Conservation (phyloP, 2,113 vertebrate genomes). For the Forbesichthys agassizii region DNA sequence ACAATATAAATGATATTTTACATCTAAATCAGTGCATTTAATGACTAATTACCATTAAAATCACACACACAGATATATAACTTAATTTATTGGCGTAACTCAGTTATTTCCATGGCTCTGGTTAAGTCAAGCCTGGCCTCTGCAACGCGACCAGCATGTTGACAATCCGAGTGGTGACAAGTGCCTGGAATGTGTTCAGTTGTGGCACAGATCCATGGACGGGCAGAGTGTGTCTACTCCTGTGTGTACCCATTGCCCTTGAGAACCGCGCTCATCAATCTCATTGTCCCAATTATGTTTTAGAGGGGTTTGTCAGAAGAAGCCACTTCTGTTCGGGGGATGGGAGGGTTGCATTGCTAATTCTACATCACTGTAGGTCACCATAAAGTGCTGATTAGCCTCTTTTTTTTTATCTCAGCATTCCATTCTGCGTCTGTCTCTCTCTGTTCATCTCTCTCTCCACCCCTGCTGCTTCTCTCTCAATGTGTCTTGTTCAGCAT, state of each 20-base stretch:
- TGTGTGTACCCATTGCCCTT: not conserved
- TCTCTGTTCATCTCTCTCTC: not conserved
- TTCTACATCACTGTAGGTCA: constrained; percentile 3
- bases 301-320: not conserved
- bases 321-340: not conserved
- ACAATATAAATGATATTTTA: too few relatives aligned
- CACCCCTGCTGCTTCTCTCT: not conserved
- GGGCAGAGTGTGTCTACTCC: not conserved
- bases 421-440: not conserved
- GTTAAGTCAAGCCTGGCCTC: too few relatives aligned
- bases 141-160: too few relatives aligned
- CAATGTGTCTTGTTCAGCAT: not conserved
- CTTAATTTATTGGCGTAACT: too few relatives aligned
- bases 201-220: not conserved
- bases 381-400: constrained; percentile 4
- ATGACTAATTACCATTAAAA: too few relatives aligned
- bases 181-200: not conserved
- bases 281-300: constrained; percentile 10
- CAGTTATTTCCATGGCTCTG: too few relatives aligned
- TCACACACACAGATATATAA: too few relatives aligned
- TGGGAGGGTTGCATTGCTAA: not conserved
- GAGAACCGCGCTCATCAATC: constrained; percentile 11
- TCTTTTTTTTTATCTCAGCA: not conserved
- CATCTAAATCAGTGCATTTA: too few relatives aligned
- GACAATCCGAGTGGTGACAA: not conserved